These are phyloP conservation scores for Ceryle rudis DNA, from an alignment of 2,797 vertebrate genomes.

Conservation along the genomic window DNA sequence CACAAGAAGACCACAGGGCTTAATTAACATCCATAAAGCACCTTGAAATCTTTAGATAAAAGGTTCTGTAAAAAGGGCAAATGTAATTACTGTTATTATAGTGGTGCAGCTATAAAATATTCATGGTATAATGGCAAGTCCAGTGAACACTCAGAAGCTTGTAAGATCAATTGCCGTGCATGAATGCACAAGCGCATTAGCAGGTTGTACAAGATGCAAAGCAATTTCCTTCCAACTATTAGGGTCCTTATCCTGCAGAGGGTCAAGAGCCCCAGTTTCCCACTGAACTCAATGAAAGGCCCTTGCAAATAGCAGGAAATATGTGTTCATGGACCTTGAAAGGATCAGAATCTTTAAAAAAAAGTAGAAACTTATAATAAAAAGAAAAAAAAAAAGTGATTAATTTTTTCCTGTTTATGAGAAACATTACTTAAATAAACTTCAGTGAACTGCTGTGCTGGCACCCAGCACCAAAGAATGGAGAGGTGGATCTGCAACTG, in stretches of 20 bases:
- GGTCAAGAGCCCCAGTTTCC: not conserved
- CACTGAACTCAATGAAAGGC: not conserved
- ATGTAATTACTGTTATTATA: conserved; percentile 65
- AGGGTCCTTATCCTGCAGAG: not conserved
- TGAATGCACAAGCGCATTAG: conserved; percentile 49
- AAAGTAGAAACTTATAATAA: not conserved
- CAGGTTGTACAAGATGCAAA: not conserved
- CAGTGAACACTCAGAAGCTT: conserved; percentile 17
- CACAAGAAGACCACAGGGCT: not conserved
- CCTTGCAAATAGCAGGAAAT: not conserved
- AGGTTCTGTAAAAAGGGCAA: conserved; percentile 62
- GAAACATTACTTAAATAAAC: not conserved
- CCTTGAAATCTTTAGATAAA: conserved; percentile 48
- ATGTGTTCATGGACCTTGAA: not conserved
- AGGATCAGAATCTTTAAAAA: not conserved
- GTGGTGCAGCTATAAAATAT: conserved; percentile 55
- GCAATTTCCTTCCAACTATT: not conserved
- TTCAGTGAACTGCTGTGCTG: not conserved
- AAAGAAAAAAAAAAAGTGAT: accelerated
- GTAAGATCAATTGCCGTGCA: conserved; percentile 54
- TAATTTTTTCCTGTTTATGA: not conserved
- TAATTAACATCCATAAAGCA: conserved; percentile 45
- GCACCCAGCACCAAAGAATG: not conserved
- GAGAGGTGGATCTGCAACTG: not conserved
- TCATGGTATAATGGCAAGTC: conserved; percentile 52